Percentiles rank a stretch among this genome's conserved stretches.
Conservation (phyloP, 1,140 invertebrate genomes). For the Drosophila fuyamai region DNA sequence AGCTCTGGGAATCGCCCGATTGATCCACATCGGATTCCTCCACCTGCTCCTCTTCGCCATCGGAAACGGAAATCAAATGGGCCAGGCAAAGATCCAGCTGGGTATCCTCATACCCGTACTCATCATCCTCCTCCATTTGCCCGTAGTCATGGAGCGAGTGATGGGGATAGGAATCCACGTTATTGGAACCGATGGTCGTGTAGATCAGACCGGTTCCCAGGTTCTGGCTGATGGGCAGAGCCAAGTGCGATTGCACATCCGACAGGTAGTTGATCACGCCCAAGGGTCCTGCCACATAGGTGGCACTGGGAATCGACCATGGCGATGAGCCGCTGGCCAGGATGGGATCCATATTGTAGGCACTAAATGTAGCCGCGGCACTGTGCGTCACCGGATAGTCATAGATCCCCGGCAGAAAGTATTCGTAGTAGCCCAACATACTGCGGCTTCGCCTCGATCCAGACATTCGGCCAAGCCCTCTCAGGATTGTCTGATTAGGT, state of each 20-base stretch:
- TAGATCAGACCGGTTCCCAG: slow-evolving; percentile 3
- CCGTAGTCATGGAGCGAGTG: background rate
- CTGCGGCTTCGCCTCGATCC: slow-evolving; percentile 11
- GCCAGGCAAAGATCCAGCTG: slow-evolving; percentile 1
- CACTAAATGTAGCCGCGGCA: background rate
- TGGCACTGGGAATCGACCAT: slow-evolving; percentile 11
- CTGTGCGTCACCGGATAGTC: slow-evolving; percentile 21
- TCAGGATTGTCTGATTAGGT: background rate
- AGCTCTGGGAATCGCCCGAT: background rate
- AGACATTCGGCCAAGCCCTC: slow-evolving; percentile 21
- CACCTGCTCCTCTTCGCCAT: background rate
- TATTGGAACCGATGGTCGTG: background rate
- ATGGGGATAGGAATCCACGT: background rate
- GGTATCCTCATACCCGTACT: background rate
- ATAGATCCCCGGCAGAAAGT: slow-evolving; percentile 38
- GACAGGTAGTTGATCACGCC: slow-evolving; percentile 38
- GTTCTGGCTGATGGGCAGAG: slow-evolving; percentile 7
- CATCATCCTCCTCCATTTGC: background rate
- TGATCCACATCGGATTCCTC: background rate
- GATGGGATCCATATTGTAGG: slow-evolving; percentile 10
- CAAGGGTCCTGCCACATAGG: slow-evolving; percentile 28
- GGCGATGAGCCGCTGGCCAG: background rate
- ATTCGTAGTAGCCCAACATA: slow-evolving; percentile 43
- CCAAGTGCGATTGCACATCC: slow-evolving; percentile 44
- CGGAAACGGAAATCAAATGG: background rate